Evolutionary conservation across 2,888 invertebrate species (phyloP), one percentile per base, ranked within the genome.

Genomic region (Arrhopalites spinosus): DNA sequence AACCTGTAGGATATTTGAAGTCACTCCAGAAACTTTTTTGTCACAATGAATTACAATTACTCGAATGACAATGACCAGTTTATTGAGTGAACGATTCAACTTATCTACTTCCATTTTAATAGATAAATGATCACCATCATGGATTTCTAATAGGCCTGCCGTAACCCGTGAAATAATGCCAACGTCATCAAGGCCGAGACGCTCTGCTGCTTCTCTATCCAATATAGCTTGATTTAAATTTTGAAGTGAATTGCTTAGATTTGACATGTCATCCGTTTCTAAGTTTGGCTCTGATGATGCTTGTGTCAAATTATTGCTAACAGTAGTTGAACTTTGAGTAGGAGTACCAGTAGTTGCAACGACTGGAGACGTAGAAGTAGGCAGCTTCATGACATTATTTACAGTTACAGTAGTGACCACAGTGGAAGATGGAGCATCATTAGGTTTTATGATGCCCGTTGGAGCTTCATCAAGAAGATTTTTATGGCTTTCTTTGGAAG

Each of bases 1-100:
- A 74, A 82, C 82, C 78, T 82, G 81, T 53, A 82, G 76, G 75
- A 82, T 82, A 75, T 79, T 79, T n/a, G 81, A 80, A 73, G 82
- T 78, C 11, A 82, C 80, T 15, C 73, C 78, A 50, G 80, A 80
- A 7, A 82, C 82, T 63, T 77, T 78, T 68, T 80, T 77, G 72
- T 82, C 81, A 75, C 81, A 80, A 50, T 81, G 79, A 70, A 80
- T 78, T 2, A 82, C 80, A 61, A 82, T 80, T 73, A 80, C 74
- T n/a, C 77, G 77, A 56, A 81, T 79, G 59, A 80, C 78, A 50
- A 72, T 69, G 53, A 81, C 75, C 36, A 82, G 78, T 72, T 78
- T 77, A 20, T 75, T 75, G 36, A 82, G 77, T 20, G 82, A 79
- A 36, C 59, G 63, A 73, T 81, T 80, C 61, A 82, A 76, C 66